phyloP scores from a whole-genome alignment of 2,113 vertebrate genomes.

The Holacanthus passer region DNA sequence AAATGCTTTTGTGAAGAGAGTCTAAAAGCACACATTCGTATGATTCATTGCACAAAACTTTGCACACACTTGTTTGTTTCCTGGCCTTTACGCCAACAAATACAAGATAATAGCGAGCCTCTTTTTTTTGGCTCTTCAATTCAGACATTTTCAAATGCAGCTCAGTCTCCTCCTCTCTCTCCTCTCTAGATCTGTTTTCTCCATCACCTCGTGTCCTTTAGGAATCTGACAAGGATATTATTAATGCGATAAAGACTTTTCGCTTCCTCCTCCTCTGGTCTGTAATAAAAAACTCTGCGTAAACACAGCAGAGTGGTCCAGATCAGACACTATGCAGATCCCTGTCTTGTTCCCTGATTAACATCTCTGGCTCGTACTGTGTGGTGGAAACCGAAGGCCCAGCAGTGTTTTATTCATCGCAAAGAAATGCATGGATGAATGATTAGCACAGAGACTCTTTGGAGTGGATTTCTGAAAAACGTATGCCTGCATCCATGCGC shows the following conservation, averaged over 20 bases:
- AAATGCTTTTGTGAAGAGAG: neutral
- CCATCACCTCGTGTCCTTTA: constrained; percentile 51
- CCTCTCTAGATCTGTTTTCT: constrained; percentile 69
- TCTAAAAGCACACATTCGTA: neutral
- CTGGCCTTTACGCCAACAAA: constrained; percentile 6
- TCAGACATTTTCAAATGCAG: constrained; percentile 25
- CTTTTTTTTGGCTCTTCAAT: constrained; percentile 16
- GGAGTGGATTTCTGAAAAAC: constrained; percentile 37
- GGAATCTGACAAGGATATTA: constrained; percentile 66
- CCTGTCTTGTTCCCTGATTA: constrained; percentile 72
- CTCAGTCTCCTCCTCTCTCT: constrained; percentile 14
- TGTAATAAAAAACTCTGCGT: constrained; percentile 68
- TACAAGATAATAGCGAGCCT: constrained; percentile 7
- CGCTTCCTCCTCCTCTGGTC: constrained; percentile 61
- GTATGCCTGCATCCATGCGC: constrained; percentile 21
- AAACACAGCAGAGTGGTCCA: constrained; percentile 69
- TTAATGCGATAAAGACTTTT: constrained; percentile 77
- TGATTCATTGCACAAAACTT: neutral
- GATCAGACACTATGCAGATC: constrained; percentile 73
- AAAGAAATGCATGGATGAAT: constrained; percentile 59
- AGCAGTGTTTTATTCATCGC: constrained; percentile 63
- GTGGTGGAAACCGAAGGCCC: constrained; percentile 54
- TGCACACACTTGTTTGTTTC: neutral
- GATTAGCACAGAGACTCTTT: constrained; percentile 44
- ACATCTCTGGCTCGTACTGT: constrained; percentile 65